Evolutionary conservation across 2,888 invertebrate species (phyloP).

Genomic region (Cantharis rustica): DNA sequence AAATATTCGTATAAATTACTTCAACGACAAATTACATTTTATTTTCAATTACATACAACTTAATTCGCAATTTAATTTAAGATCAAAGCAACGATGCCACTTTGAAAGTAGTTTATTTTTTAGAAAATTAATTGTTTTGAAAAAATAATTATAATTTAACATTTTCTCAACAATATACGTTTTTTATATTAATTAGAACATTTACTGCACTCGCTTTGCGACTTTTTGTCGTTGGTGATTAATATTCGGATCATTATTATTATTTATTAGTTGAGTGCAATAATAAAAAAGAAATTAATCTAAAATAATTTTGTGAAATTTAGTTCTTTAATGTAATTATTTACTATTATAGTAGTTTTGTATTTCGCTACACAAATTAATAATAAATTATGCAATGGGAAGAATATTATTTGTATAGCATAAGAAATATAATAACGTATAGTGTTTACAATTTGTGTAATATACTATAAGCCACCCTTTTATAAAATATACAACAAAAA

Average conservation of each 20-base stretch:
- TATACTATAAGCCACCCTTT: not conserved
- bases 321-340: not conserved
- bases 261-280: not conserved
- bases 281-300: not conserved
- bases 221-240: not conserved
- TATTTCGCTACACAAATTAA: not conserved
- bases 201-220: not conserved
- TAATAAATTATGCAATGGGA: not conserved
- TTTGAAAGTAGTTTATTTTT: not conserved
- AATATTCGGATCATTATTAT: not conserved
- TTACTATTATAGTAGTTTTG: not conserved
- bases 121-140: not conserved
- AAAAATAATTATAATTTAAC: not conserved
- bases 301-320: not conserved
- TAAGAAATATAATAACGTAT: not conserved
- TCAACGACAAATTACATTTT: not conserved
- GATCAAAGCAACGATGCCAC: not conserved
- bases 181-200: not conserved
- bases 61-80: not conserved
- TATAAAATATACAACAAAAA: not conserved
- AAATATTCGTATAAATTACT: not conserved
- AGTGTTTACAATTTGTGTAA: not conserved
- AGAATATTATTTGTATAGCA: not conserved
- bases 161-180: not conserved
- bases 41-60: not conserved